These are phyloP conservation scores for Thomomys bottae DNA, from an alignment of 2,113 vertebrate genomes.

Conservation along the genomic window DNA sequence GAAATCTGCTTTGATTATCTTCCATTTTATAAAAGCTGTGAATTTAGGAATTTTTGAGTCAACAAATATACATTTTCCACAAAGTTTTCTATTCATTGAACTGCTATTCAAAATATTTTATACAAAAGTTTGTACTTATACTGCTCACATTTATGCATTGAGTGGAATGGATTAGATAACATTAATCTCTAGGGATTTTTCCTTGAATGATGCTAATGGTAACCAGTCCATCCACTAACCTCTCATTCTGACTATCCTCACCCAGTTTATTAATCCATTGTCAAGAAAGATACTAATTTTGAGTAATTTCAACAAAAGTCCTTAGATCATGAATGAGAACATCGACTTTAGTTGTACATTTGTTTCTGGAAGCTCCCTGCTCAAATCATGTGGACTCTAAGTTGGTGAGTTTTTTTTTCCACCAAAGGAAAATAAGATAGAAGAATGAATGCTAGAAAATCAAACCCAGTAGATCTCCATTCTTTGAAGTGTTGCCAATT, in stretches of 20 bases:
- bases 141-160: not conserved
- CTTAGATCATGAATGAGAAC: not conserved
- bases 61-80: not conserved
- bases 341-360: not conserved
- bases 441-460: not conserved
- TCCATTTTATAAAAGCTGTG: conserved; percentile 55
- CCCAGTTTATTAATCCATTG: not conserved
- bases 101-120: not conserved
- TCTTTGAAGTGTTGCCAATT: not conserved
- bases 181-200: not conserved
- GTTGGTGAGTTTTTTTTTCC: not conserved
- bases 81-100: not conserved
- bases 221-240: not conserved
- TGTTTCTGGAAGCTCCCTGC: not conserved
- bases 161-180: no score
- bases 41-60: conserved; percentile 40
- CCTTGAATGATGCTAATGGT: not conserved
- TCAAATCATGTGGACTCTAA: not conserved
- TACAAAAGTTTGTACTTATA: not conserved
- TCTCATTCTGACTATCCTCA: not conserved
- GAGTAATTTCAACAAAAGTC: not conserved
- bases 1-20: conserved; percentile 37
- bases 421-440: not conserved
- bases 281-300: not conserved
- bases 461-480: not conserved